A percentile compares a stretch with the other conserved stretches of the same genome.
phyloP scores from a whole-genome alignment of 2,113 vertebrate genomes.

The Ageneiosus marmoratus region DNA sequence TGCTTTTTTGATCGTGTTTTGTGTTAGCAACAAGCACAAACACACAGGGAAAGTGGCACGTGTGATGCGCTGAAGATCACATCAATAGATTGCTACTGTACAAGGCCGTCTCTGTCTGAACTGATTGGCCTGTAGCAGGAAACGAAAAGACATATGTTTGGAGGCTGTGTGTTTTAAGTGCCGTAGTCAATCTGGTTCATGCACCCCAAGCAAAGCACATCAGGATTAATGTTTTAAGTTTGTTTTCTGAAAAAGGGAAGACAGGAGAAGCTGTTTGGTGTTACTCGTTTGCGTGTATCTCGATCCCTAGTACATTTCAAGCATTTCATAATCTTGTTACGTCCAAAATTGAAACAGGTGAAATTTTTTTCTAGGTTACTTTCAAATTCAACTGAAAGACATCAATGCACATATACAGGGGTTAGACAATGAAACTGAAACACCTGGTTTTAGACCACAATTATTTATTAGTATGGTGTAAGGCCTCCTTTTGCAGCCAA shows the following conservation, averaged over 20 bases:
- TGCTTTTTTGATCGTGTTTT: constrained; percentile 73
- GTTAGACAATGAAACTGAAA: too few species aligned
- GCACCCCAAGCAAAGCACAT: constrained; percentile 17
- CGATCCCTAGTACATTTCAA: neutral
- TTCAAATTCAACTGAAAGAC: neutral
- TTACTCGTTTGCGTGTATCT: neutral
- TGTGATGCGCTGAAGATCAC: constrained; percentile 71
- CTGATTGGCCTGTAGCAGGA: constrained; percentile 45
- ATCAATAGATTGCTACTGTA: constrained; percentile 63
- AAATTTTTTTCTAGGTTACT: neutral
- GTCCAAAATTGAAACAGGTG: neutral
- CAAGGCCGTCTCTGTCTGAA: constrained; percentile 55
- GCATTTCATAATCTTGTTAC: neutral
- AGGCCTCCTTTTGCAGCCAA: too few species aligned
- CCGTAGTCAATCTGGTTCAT: constrained; percentile 35
- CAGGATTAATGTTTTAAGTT: constrained; percentile 1
- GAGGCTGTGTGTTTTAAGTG: constrained; percentile 41
- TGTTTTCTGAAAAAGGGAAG: neutral
- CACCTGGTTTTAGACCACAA: too few species aligned
- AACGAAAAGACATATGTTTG: constrained; percentile 34
- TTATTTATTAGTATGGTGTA: too few species aligned
- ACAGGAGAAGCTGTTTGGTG: neutral
- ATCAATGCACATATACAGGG: neutral
- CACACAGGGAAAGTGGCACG: constrained; percentile 69
- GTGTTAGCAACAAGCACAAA: constrained; percentile 66